Evolutionary conservation across 64 coral and sea anemone species (phyloP).

Genomic region (Actinia tenebrosa): DNA sequence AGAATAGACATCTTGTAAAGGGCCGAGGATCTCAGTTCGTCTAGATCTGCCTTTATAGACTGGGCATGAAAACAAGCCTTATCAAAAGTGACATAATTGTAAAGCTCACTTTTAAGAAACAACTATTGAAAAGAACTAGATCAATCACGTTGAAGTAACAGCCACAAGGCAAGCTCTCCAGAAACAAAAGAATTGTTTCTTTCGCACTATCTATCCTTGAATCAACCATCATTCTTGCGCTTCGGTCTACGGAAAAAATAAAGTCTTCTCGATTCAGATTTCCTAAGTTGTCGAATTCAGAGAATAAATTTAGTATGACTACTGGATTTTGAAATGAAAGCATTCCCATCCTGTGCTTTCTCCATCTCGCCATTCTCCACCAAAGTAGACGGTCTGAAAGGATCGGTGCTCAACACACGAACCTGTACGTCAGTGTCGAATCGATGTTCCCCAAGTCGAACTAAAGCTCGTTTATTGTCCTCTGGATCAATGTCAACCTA

Average conservation of each 20-base stretch:
- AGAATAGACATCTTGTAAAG: constrained; percentile 63
- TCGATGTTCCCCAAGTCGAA: constrained; percentile 38
- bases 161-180: constrained; percentile 69
- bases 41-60: constrained; percentile 61
- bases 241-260: constrained; percentile 83
- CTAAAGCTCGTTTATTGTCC: constrained; percentile 35
- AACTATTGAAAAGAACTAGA: constrained; percentile 54
- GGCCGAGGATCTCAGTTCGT: constrained; percentile 63
- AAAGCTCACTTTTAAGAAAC: constrained; percentile 38
- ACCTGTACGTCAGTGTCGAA: constrained; percentile 51
- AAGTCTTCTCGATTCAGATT: constrained; percentile 59
- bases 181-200: constrained; percentile 71
- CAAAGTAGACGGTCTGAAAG: constrained; percentile 50
- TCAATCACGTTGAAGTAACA: constrained; percentile 88
- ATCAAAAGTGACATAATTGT: constrained; percentile 35
- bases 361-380: constrained; percentile 55
- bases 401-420: constrained; percentile 39
- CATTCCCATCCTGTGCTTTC: constrained; percentile 11
- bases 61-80: constrained; percentile 43
- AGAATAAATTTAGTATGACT: constrained; percentile 83
- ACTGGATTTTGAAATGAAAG: constrained; percentile 57
- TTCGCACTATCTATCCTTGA: constrained; percentile 36
- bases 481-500: constrained; percentile 32
- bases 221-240: constrained; percentile 72
- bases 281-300: constrained; percentile 50